Base-by-base conservation (phyloP, 2,113 vertebrate genomes). In the Caranx melampygus region DNA sequence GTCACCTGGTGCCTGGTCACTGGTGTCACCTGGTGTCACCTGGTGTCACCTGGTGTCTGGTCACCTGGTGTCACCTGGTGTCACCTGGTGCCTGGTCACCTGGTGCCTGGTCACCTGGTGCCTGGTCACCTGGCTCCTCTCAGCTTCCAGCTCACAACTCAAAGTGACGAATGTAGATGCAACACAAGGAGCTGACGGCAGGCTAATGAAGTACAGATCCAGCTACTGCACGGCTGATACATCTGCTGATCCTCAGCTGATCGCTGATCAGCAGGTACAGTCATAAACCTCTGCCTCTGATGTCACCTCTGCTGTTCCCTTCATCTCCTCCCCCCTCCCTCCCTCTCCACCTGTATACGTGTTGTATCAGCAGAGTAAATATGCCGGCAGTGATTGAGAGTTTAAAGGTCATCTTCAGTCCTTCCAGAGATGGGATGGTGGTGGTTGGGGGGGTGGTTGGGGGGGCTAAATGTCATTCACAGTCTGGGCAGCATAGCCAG, bases 381-480 rank as follows among this genome's bases (percentile, higher is more conserved):
- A 84, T 86, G 71, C 87, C 33, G 11, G 40, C 3, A 21, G 81
- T 57, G 78, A 88, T 40, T 70, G 61, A 18, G 69, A 81, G 91
- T 87, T 89, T 85, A 91, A 88, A 92, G 91, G 90, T 85, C 81
- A 77, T 51, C 45, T 44, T 33, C 18, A 81, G 75, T 69, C 86
- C 67, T 88, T 65, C 55, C 78, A 78, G 55, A 81, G 67, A 75
- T 47, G 6, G 42, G 55, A 35, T 37, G 21, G 59, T 52, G 72
- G 55, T 63, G n/a, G 26, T 26, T 26, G 26, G 26, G 52, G 34
- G 51, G 54, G 21, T 8, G 11, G 44, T 33, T 26, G 26, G 26
- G 45, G 45, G 73, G 75, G 65, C 67, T 80, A 83, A 90, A 88
- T 92, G 90, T 86, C 87, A 91, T 55, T 84, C 72, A 69, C 55